Conservation (phyloP, 1,140 invertebrate genomes). For the Drosophila sulfurigaster region DNA sequence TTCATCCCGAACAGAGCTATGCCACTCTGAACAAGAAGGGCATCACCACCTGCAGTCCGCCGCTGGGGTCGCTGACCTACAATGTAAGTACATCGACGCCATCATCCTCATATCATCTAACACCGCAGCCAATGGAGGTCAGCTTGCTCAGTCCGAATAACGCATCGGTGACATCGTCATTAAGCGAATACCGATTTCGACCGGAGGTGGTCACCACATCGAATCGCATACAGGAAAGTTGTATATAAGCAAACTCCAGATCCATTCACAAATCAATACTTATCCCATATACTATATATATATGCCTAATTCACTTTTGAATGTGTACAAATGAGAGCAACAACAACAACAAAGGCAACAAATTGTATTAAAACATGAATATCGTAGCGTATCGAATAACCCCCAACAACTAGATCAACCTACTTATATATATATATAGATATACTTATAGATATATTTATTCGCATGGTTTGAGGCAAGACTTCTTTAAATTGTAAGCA, state of each 20-base stretch:
- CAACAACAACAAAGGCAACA: conserved; percentile 10
- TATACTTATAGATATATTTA: conserved; percentile 38
- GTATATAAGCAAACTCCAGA: conserved; percentile 88
- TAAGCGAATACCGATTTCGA: conserved; percentile 87
- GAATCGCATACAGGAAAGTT: conserved; percentile 93
- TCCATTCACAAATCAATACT: conserved; percentile 35
- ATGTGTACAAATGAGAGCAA: conserved; percentile 27
- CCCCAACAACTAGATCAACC: conserved; percentile 57
- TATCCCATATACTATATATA: conserved; percentile 23
- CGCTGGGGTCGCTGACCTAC: conserved; percentile 69
- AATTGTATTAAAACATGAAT: conserved; percentile 69
- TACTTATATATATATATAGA: conserved; percentile 21
- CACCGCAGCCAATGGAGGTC: conserved; percentile 84
- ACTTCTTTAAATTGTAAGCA: conserved; percentile 77
- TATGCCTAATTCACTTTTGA: conserved; percentile 49
- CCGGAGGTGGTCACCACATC: conserved; percentile 93
- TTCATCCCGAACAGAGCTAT: conserved; percentile 78
- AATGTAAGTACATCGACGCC: conserved; percentile 76
- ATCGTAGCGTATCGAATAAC: conserved; percentile 74
- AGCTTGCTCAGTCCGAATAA: conserved; percentile 84
- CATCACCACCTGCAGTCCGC: conserved; percentile 84
- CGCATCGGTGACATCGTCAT: conserved; percentile 86
- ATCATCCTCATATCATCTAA: conserved; percentile 81
- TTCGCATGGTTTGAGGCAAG: conserved; percentile 82
- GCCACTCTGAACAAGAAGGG: conserved; percentile 84